phyloP scores from a whole-genome alignment of 2,797 vertebrate genomes.

The Gila robusta region DNA sequence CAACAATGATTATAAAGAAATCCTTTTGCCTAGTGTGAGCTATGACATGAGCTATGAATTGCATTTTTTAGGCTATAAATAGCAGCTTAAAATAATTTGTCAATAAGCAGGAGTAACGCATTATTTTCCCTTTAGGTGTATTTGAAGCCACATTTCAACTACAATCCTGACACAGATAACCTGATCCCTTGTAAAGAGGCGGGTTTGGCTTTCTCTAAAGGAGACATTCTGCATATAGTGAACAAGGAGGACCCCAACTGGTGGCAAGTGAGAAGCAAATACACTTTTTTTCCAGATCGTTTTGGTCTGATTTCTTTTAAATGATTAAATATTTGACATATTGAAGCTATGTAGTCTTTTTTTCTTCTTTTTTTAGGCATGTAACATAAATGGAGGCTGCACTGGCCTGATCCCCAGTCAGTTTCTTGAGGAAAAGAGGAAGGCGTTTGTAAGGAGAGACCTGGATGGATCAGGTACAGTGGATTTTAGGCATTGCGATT shows the following conservation, averaged over 20 bases:
- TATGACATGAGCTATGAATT: not conserved
- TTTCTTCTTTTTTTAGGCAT: conserved; percentile 77
- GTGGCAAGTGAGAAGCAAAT: conserved; percentile 92
- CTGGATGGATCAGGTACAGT: conserved; percentile 85
- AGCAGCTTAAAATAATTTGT: not conserved
- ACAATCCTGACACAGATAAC: conserved; percentile 94
- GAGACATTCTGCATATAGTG: conserved; percentile 96
- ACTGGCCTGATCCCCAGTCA: conserved; percentile 98
- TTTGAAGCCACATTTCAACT: conserved; percentile 97
- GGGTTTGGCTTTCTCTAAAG: conserved; percentile 93
- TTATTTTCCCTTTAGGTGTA: conserved; percentile 82
- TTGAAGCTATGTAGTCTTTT: not conserved
- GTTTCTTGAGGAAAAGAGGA: conserved; percentile 98
- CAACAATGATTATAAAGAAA: not conserved
- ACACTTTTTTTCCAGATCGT: not conserved
- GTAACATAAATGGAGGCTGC: conserved; percentile 88
- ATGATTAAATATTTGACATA: not conserved
- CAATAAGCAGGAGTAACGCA: not conserved
- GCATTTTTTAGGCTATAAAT: not conserved
- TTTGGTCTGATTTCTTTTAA: not conserved
- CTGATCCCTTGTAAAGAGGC: conserved; percentile 98
- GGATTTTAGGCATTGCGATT: not conserved
- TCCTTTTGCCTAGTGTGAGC: not conserved
- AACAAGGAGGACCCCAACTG: conserved; percentile 98
- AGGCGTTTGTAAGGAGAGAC: conserved; percentile 96